phyloP scores from a whole-genome alignment of 2,888 invertebrate genomes.

The Rhaphigaster nebulosa region DNA sequence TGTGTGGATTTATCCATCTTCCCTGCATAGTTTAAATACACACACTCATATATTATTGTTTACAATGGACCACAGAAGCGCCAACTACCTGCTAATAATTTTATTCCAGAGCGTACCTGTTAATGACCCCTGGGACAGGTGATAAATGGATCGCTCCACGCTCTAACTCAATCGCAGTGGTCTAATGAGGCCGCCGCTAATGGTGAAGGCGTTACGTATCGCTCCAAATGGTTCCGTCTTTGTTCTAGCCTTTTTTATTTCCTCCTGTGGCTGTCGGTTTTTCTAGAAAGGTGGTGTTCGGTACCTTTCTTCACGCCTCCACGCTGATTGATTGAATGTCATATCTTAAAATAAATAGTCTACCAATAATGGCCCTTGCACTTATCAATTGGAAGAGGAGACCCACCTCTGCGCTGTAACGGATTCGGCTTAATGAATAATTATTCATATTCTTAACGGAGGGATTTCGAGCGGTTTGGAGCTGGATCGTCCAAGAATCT shows the following conservation, averaged over 20 bases:
- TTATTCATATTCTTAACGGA: not conserved
- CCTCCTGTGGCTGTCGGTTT: not conserved
- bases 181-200: slow-evolving; percentile 51
- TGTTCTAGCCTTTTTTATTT: slow-evolving; percentile 38
- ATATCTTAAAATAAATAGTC: slow-evolving; percentile 28
- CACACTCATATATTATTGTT: not conserved
- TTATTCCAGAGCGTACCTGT: not conserved
- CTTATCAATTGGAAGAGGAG: not conserved
- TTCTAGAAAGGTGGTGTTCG: slow-evolving; percentile 19
- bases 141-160: slow-evolving; percentile 52
- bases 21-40: not conserved
- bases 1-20: too few relatives aligned
- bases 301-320: not conserved
- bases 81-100: slow-evolving; percentile 41
- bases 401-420: not conserved
- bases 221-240: slow-evolving; percentile 2
- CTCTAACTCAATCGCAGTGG: slow-evolving; percentile 51
- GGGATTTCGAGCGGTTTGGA: not conserved
- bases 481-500: not conserved
- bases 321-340: not conserved
- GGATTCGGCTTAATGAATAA: not conserved
- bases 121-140: slow-evolving; percentile 52
- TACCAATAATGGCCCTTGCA: not conserved
- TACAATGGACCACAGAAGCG: slow-evolving; percentile 11
- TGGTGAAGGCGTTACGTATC: slow-evolving; percentile 50